Conservation (phyloP, 2,113 vertebrate genomes). For the Tapirus terrestris region DNA sequence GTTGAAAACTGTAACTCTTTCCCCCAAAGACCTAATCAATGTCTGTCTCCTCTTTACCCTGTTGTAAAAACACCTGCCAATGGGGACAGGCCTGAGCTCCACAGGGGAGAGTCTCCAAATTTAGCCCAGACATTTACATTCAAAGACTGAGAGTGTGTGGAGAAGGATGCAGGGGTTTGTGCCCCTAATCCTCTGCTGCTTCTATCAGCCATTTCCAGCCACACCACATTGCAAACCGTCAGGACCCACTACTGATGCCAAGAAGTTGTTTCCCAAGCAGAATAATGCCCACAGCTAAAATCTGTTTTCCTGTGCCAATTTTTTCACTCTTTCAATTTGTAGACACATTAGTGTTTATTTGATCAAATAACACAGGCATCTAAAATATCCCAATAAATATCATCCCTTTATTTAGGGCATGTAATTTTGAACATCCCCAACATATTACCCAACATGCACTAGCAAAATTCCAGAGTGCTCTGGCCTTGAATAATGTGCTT, state of each 20-base stretch:
- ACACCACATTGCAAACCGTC: neutral
- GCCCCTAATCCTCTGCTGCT: neutral
- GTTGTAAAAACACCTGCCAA: neutral
- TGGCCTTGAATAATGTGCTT: neutral
- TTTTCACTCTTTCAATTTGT: constrained; percentile 2
- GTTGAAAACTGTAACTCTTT: neutral
- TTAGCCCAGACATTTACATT: neutral
- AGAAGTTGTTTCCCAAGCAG: constrained; percentile 43
- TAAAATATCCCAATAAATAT: constrained; percentile 40
- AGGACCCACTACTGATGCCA: neutral
- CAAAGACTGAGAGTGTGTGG: neutral
- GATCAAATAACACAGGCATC: neutral
- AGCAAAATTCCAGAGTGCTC: neutral
- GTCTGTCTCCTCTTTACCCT: neutral
- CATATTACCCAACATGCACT: neutral
- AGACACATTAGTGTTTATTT: constrained; percentile 23
- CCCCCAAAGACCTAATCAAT: neutral
- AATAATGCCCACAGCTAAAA: constrained; percentile 18
- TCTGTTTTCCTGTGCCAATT: neutral
- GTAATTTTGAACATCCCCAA: neutral
- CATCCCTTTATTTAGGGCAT: neutral
- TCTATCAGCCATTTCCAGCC: neutral
- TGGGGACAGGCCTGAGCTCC: neutral
- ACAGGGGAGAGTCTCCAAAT: neutral
- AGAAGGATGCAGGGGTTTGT: neutral